Conservation (phyloP, 2,797 vertebrate species). For the Diceros bicornis region DNA sequence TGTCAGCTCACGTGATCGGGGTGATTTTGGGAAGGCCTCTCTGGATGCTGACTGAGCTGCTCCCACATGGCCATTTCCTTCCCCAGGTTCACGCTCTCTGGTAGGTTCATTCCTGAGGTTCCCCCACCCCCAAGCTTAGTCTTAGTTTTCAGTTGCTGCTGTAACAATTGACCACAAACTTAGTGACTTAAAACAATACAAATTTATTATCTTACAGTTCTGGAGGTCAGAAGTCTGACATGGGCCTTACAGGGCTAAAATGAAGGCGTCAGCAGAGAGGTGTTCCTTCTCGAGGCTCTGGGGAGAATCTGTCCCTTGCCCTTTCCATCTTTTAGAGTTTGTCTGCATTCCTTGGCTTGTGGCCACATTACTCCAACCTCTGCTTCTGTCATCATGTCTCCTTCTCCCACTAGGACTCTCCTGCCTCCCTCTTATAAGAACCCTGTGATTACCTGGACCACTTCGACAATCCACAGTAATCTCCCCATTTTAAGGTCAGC, state of each 20-base stretch:
- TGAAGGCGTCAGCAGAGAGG: background rate
- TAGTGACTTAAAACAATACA: background rate
- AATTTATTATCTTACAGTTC: background rate
- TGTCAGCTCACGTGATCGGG: background rate
- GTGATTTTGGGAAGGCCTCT: background rate
- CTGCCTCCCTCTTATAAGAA: background rate
- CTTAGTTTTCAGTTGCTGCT: background rate
- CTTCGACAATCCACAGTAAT: background rate
- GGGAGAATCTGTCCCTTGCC: background rate
- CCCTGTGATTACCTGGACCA: background rate
- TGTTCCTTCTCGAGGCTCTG: background rate
- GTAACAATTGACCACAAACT: background rate
- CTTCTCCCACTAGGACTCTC: background rate
- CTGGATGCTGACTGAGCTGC: background rate
- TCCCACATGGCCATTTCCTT: background rate
- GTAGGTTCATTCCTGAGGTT: background rate
- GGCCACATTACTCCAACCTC: background rate
- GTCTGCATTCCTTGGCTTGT: background rate
- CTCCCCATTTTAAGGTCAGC: background rate
- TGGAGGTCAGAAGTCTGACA: background rate
- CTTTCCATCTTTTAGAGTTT: background rate
- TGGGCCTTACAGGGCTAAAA: background rate
- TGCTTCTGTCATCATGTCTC: background rate
- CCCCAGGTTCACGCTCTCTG: background rate
- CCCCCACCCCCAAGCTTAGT: background rate